A percentile compares a stretch with the other conserved stretches of the same genome.
phyloP scores from a whole-genome alignment of 2,888 invertebrate genomes.

The Pilophorus perplexus region DNA sequence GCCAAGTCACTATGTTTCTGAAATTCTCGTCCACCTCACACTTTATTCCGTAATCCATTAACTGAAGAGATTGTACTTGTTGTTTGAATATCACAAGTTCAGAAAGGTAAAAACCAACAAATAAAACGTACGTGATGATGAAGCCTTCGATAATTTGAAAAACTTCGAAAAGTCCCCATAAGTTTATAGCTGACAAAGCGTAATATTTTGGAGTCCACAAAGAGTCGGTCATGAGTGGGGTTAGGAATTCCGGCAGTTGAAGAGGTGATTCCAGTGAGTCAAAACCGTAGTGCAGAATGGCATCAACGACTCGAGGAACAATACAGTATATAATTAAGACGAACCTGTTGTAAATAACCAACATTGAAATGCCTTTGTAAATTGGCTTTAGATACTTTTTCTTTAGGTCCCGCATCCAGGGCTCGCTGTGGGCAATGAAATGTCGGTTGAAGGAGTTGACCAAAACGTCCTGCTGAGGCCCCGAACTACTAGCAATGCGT shows the following conservation, averaged over 20 bases:
- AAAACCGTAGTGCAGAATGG: constrained; percentile 6
- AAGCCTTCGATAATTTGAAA: background rate
- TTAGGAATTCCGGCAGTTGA: background rate
- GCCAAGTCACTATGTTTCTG: background rate
- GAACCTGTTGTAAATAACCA: too few relatives aligned
- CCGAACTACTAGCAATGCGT: background rate
- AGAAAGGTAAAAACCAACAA: background rate
- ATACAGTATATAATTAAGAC: too few relatives aligned
- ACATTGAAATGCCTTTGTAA: too few relatives aligned
- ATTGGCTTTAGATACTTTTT: too few relatives aligned
- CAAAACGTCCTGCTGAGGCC: background rate
- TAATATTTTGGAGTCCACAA: background rate
- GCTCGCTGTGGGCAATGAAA: constrained; percentile 8
- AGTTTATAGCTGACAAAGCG: background rate
- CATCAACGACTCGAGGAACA: background rate
- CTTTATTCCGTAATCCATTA: background rate
- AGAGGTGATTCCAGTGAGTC: background rate
- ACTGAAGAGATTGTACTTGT: background rate
- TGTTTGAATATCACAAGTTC: constrained; percentile 6
- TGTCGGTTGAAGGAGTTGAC: constrained; percentile 7
- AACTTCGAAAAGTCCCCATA: background rate
- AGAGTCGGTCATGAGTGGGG: background rate
- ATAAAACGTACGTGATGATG: background rate
- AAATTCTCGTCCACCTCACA: background rate
- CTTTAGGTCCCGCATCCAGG: background rate